A percentile compares a stretch with the other conserved stretches of the same genome.
Conservation (phyloP, 2,113 vertebrate genomes). For the Brachirus orientalis region DNA sequence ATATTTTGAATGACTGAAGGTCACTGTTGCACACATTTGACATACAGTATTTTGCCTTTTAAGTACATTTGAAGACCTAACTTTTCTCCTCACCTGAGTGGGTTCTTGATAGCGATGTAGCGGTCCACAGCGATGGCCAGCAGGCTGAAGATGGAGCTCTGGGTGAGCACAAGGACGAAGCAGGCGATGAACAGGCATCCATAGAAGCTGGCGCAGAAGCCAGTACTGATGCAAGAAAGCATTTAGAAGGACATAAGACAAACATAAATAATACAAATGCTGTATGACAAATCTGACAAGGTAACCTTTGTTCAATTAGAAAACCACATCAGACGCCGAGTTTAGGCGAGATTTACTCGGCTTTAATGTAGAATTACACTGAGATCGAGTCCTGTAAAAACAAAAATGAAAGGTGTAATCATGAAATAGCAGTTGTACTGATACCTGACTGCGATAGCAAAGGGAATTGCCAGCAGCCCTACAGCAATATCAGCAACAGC, state of each 20-base stretch:
- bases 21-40: neutral
- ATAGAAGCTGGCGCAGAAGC: slow-evolving; percentile 92
- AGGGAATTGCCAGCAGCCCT: slow-evolving; percentile 94
- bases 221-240: slow-evolving; percentile 82
- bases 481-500: slow-evolving; percentile 95
- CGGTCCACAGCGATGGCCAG: slow-evolving; percentile 95
- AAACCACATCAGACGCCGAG: neutral
- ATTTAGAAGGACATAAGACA: neutral
- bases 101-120: slow-evolving; percentile 94
- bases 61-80: neutral
- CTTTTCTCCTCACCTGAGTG: slow-evolving; percentile 88
- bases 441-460: slow-evolving; percentile 87
- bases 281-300: neutral
- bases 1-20: too few species aligned
- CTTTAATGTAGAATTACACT: neutral
- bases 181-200: slow-evolving; percentile 97
- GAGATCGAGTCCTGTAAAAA: neutral
- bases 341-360: too few species aligned
- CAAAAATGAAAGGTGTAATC: neutral
- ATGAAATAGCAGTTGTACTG: neutral
- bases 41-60: too few species aligned
- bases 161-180: slow-evolving; percentile 95
- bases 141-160: slow-evolving; percentile 98
- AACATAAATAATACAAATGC: neutral
- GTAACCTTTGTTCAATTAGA: neutral